Conservation (phyloP, 2,888 invertebrate species). For the Automeris io region DNA sequence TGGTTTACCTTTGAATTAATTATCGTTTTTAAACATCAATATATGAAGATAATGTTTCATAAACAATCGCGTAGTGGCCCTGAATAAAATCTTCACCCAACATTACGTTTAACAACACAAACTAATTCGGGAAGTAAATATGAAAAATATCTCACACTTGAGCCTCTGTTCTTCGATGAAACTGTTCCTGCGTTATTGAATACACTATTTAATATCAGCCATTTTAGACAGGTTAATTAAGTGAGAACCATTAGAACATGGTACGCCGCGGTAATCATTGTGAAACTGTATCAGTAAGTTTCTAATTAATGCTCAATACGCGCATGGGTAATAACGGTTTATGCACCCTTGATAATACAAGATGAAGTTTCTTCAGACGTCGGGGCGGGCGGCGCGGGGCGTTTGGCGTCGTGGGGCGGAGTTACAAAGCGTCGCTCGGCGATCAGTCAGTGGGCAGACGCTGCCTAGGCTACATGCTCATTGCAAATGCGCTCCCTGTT, state of each 20-base stretch:
- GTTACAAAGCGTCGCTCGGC: conserved; percentile 45
- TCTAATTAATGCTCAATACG: conserved; percentile 64
- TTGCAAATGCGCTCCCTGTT: conserved; percentile 30
- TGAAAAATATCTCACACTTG: too few species aligned
- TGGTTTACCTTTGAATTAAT: too few species aligned
- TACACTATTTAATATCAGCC: too few species aligned
- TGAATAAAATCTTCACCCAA: too few species aligned
- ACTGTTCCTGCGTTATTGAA: too few species aligned
- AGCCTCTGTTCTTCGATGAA: too few species aligned
- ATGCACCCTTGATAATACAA: conserved; percentile 71
- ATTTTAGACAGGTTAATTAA: neutral
- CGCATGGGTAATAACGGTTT: conserved; percentile 65
- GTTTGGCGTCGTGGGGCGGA: conserved; percentile 64
- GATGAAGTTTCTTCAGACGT: conserved; percentile 71
- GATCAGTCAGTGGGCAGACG: conserved; percentile 74
- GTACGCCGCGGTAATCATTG: conserved; percentile 3
- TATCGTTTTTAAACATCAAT: too few species aligned
- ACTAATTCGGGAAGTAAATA: too few species aligned
- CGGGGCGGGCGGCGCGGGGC: conserved; percentile 61
- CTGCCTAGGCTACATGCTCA: conserved; percentile 50
- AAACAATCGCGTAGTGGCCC: too few species aligned
- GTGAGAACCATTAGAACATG: neutral
- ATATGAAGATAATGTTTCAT: too few species aligned
- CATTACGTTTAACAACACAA: too few species aligned
- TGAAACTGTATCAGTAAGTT: conserved; percentile 33